Evolutionary conservation across 2,797 vertebrate species (phyloP).

Genomic region (Lepilemur septentrionalis): DNA sequence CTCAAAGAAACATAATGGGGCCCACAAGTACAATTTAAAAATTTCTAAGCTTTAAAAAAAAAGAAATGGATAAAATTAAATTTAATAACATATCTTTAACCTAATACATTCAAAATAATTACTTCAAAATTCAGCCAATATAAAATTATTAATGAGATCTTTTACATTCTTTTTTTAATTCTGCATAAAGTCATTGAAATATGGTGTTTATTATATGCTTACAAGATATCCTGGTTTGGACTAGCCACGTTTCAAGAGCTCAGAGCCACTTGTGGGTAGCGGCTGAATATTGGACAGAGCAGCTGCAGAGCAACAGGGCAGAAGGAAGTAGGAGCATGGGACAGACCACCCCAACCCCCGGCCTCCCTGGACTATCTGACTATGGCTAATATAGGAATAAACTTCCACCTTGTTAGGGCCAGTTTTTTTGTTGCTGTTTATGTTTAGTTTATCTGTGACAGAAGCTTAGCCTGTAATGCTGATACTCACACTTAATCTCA

Average conservation of each 20-base stretch:
- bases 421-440: not conserved
- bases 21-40: not conserved
- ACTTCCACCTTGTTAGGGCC: not conserved
- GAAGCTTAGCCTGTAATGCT: not conserved
- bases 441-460: not conserved
- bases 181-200: not conserved
- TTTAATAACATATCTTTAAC: not conserved
- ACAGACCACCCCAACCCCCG: not conserved
- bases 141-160: not conserved
- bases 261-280: not conserved
- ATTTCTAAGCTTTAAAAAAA: not conserved
- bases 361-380: not conserved
- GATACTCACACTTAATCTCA: not conserved
- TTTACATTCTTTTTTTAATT: not conserved
- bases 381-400: not conserved
- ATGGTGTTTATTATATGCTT: not conserved
- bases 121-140: not conserved
- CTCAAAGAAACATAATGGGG: not conserved
- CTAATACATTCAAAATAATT: not conserved
- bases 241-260: not conserved
- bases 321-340: not conserved
- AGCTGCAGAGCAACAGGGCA: not conserved
- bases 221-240: not conserved
- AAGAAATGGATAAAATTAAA: not conserved
- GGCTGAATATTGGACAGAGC: not conserved